These are phyloP conservation scores for Astyanax mexicanus DNA, from an alignment of 2,797 vertebrate genomes.

Conservation along the genomic window DNA sequence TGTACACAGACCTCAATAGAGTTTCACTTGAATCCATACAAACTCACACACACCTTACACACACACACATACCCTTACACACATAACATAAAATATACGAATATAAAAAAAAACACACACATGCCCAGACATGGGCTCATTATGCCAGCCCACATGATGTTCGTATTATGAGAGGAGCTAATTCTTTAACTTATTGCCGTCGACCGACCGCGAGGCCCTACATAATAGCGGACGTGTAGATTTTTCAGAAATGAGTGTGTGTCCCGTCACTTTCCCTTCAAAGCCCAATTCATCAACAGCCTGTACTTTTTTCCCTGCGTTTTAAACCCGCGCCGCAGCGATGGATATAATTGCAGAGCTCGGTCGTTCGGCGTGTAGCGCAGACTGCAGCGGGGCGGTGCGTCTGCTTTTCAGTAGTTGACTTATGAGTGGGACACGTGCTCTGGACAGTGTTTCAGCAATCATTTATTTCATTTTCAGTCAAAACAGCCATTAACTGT, in stretches of 20 bases:
- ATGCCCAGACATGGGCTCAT: background rate
- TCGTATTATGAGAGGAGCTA: constrained; percentile 43
- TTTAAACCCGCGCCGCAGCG: constrained; percentile 55
- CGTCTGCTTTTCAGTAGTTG: background rate
- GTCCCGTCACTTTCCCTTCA: constrained; percentile 49
- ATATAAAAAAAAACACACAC: background rate
- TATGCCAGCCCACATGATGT: constrained; percentile 24
- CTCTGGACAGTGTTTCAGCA: too few relatives aligned
- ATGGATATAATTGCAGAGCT: constrained; percentile 44
- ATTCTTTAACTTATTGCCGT: constrained; percentile 53
- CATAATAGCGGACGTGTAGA: constrained; percentile 30
- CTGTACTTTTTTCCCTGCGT: constrained; percentile 52
- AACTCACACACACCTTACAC: too few relatives aligned
- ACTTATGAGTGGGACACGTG: constrained; percentile 25
- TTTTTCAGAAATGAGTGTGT: constrained; percentile 55
- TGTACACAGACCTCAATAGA: too few relatives aligned
- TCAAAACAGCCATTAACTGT: too few relatives aligned
- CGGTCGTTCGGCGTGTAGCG: constrained; percentile 16
- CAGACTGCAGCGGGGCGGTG: background rate
- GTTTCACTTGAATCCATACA: too few relatives aligned
- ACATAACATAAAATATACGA: constrained; percentile 4
- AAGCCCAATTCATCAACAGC: constrained; percentile 57
- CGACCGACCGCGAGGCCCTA: constrained; percentile 14
- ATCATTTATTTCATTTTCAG: too few relatives aligned
- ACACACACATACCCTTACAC: constrained; percentile 14